Evolutionary conservation across 2,888 invertebrate genomes (phyloP).

Genomic region (Siphlonurus alternatus): DNA sequence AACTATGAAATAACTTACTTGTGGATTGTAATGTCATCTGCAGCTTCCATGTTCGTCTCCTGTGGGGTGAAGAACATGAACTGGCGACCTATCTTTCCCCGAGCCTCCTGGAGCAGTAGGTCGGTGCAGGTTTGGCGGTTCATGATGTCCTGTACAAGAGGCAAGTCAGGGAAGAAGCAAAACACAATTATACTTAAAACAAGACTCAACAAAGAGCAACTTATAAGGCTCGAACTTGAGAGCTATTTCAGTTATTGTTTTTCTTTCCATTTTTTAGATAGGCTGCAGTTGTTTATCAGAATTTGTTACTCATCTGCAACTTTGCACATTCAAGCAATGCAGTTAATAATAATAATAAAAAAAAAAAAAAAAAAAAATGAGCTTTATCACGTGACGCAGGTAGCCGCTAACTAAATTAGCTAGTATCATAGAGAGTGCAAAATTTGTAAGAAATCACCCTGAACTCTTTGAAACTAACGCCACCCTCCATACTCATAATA

Average conservation of each 20-base stretch:
- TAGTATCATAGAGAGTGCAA: too few species aligned
- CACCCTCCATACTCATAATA: too few species aligned
- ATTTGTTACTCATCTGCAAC: too few species aligned
- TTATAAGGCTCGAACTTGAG: neutral
- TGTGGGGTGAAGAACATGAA: slow-evolving; percentile 85
- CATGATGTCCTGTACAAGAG: slow-evolving; percentile 51
- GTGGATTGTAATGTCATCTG: slow-evolving; percentile 38
- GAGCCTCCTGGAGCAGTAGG: slow-evolving; percentile 58
- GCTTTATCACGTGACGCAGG: too few species aligned
- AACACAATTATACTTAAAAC: neutral
- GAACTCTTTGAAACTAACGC: too few species aligned
- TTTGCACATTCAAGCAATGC: too few species aligned
- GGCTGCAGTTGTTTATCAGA: too few species aligned
- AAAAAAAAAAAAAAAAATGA: too few species aligned
- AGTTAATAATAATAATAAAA: too few species aligned
- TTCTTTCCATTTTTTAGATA: neutral
- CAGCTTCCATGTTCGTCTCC: slow-evolving; percentile 38
- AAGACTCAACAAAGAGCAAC: neutral
- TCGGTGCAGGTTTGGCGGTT: slow-evolving; percentile 65
- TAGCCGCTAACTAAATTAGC: too few species aligned
- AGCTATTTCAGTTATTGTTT: neutral
- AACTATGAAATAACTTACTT: slow-evolving; percentile 26
- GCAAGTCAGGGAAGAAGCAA: neutral
- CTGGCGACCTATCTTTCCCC: slow-evolving; percentile 46
- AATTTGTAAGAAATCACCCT: too few species aligned